A percentile compares a stretch with the other conserved stretches of the same genome.
These are phyloP conservation scores for Drosophila atripex DNA, from an alignment of 2,888 invertebrate genomes.

Conservation along the genomic window DNA sequence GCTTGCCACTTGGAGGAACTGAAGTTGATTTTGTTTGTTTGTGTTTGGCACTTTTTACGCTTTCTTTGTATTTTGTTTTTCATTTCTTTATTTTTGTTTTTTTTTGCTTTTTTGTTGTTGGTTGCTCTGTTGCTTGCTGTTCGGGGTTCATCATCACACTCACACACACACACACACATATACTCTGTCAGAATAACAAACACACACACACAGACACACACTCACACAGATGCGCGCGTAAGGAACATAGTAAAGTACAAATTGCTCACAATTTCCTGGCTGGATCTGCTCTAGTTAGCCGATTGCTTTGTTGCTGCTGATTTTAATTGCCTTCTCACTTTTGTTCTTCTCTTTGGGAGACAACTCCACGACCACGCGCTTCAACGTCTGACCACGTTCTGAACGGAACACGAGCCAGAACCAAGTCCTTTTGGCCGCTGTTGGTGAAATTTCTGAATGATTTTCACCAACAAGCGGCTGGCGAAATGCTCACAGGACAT, in stretches of 20 bases:
- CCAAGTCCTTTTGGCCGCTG: not conserved
- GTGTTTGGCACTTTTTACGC: slow-evolving; percentile 29
- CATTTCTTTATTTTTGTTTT: slow-evolving; percentile 15
- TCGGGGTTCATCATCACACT: slow-evolving; percentile 56
- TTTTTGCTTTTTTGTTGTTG: slow-evolving; percentile 9
- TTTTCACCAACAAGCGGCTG: slow-evolving; percentile 57
- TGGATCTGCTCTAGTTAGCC: slow-evolving; percentile 55
- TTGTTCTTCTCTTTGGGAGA: slow-evolving; percentile 26
- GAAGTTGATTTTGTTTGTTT: slow-evolving; percentile 26
- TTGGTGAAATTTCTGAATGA: slow-evolving; percentile 37
- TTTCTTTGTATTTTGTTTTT: slow-evolving; percentile 15
- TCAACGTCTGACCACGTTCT: slow-evolving; percentile 80
- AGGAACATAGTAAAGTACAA: slow-evolving; percentile 62
- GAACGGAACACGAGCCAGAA: slow-evolving; percentile 24
- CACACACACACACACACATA: slow-evolving; percentile 23
- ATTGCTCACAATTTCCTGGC: slow-evolving; percentile 74
- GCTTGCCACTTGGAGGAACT: slow-evolving; percentile 10
- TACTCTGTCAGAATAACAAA: slow-evolving; percentile 16
- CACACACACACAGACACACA: slow-evolving; percentile 25
- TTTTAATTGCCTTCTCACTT: slow-evolving; percentile 33
- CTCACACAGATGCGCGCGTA: slow-evolving; percentile 58
- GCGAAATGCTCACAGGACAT: slow-evolving; percentile 61
- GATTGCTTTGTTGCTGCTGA: slow-evolving; percentile 26
- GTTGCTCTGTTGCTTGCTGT: slow-evolving; percentile 41
- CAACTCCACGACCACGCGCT: slow-evolving; percentile 78